Base-by-base conservation (phyloP, 2,797 vertebrate species). In the Aplochiton taeniatus region DNA sequence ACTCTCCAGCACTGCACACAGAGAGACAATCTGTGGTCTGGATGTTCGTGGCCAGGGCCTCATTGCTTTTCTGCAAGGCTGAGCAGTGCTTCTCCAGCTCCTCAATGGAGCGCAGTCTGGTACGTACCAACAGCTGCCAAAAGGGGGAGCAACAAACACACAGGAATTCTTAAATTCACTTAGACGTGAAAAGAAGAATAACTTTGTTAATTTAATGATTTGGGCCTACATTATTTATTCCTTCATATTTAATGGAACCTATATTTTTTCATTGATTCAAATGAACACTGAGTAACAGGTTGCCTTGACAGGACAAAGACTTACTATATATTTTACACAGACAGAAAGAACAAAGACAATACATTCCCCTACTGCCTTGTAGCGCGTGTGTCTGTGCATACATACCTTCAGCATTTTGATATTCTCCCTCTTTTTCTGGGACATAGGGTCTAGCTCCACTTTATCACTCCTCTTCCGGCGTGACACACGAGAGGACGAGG, bases 91-190 rank as follows among this genome's bases (percentile, higher is more conserved):
- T 44, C 69, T 70, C 63, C 63, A 91, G 60, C 48, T 90, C 79
- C 31, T 77, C 69, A 0, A 90, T 51, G 11, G 82, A 48, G 1
- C 20, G 58, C 58, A 9, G 79, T 74, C 75, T 77, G 54, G 71
- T 60, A 16, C 54, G 69, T 14, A 81, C 65, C 70, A 90, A 67
- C 17, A 61, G 9, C 91, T 93, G 14, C 19, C 19, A 31, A 17
- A 14, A 8, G 4, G n/a, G 12, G 31, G 31, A 31, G 31, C 2
- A 31, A 31, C 6, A 54, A 51, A 14, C 8, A 51, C 46, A 61
- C 4, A 13, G 31, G 47, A 63, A 51, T 9, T 17, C 19, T 13
- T 43, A 19, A 31, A 18, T 55, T 44, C 11, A 17, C 52, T 9
- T 31, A 4, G 9, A 20, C 8, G 20, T 19, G 11, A 11, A 1